Evolutionary conservation across 2,113 vertebrate species (phyloP).

Genomic region (Miniopterus natalensis): DNA sequence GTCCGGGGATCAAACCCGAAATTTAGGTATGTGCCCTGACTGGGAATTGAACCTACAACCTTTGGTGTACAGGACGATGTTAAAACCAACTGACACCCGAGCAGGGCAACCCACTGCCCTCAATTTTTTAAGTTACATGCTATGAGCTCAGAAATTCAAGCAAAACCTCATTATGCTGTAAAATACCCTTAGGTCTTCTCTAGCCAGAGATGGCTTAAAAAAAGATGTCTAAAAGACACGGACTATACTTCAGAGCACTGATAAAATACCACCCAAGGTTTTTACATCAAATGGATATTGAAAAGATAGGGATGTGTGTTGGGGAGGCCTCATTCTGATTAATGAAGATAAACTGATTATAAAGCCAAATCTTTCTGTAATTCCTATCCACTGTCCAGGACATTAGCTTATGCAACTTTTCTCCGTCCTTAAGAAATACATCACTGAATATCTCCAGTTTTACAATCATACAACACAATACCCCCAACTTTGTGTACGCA

Average conservation of each 20-base stretch:
- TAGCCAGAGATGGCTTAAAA: not conserved
- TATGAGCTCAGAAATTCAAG: slow-evolving; percentile 6
- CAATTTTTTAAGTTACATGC: not conserved
- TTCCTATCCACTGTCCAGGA: not conserved
- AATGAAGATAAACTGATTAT: not conserved
- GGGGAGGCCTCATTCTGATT: not conserved
- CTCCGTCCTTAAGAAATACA: not conserved
- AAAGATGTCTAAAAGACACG: not conserved
- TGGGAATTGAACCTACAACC: too few species aligned
- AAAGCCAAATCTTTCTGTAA: not conserved
- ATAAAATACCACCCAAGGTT: not conserved
- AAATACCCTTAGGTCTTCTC: not conserved
- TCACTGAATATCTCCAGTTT: not conserved
- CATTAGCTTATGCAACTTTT: not conserved
- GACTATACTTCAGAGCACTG: not conserved
- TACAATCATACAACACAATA: not conserved
- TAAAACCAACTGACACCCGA: too few species aligned
- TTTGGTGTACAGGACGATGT: too few species aligned
- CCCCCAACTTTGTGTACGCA: not conserved
- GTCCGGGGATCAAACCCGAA: too few species aligned
- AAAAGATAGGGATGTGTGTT: not conserved
- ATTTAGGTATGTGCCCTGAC: too few species aligned
- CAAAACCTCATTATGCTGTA: not conserved
- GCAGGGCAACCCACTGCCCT: not conserved
- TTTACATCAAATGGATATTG: not conserved